Evolutionary conservation across 1,140 invertebrate genomes (phyloP), one percentile per base, ranked within the genome.

Genomic region (Drosophila teissieri): DNA sequence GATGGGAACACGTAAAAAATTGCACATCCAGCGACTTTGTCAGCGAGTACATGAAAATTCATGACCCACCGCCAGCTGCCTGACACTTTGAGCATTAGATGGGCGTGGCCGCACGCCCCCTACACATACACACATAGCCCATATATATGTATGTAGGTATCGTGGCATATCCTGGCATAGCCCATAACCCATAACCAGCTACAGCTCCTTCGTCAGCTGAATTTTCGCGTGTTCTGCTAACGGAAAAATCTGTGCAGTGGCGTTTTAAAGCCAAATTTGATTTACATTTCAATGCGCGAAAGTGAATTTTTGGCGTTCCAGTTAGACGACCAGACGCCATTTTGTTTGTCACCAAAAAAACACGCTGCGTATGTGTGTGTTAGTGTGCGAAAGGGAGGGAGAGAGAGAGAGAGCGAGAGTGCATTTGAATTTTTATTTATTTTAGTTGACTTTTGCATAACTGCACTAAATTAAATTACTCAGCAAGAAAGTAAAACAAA

Each of bases 1-100:
- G 85, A 86, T 86, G 82, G 85, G 65, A 88, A 86, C 82, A 86
- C 82, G 82, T 86, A 86, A 86, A 86, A 86, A 86, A 86, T 86
- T 86, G 82, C 82, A 86, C 82, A 86, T 85, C 82, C 82, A 78
- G 83, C 70, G 77, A 78, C 78, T 77, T 82, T 86, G 82, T 86
- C 82, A 88, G 65, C 62, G 64, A 80, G 69, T 86, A 88, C 83
- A 86, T 86, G 82, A 88, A 86, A 86, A 86, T 86, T 86, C 82
- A 86, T 86, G 82, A 86, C 85, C 80, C 75, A 62, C 70, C 52
- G 48, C 70, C 49, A 74, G 61, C 52, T 70, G 56, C 58, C 78
- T 85, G 82, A 78, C 82, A 82, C 75, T 76, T 84, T 61, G 63
- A 67, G 73, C 58, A 40, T 60, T 80, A 62, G 49, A 24, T 79